A percentile compares a stretch with the other conserved stretches of the same genome.
Conservation (phyloP, 2,113 vertebrate genomes). For the Corythornis vintsioides region DNA sequence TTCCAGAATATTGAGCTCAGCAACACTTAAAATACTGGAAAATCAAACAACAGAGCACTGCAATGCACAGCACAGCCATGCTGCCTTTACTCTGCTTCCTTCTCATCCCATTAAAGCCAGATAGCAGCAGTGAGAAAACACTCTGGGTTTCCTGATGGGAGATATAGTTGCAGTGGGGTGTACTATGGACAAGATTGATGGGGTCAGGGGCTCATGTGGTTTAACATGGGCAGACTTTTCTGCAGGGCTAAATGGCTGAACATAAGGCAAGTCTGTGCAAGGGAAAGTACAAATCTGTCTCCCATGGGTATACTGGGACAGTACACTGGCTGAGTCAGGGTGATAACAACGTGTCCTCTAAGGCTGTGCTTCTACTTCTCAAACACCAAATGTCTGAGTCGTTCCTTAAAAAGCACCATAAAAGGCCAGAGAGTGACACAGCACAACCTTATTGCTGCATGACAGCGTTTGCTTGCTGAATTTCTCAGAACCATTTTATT, state of each 20-base stretch:
- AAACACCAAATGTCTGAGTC: neutral
- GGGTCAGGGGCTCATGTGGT: neutral
- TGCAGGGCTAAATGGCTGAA: neutral
- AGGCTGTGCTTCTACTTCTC: neutral
- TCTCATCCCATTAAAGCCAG: neutral
- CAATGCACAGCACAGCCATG: neutral
- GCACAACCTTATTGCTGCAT: neutral
- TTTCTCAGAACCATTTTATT: neutral
- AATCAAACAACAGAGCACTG: slow-evolving; percentile 21
- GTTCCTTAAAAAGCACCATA: neutral
- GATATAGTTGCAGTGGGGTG: neutral
- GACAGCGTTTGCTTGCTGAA: neutral
- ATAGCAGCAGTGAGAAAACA: neutral
- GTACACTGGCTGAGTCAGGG: neutral
- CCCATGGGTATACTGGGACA: neutral
- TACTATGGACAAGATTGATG: neutral
- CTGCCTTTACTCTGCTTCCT: neutral
- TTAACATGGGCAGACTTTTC: neutral
- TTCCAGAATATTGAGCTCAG: slow-evolving; percentile 41
- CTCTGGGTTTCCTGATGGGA: neutral
- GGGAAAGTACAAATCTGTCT: neutral
- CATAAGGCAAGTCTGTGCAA: neutral
- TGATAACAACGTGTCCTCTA: neutral
- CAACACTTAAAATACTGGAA: slow-evolving; percentile 17
- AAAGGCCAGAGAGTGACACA: neutral